A percentile compares a stretch with the other conserved stretches of the same genome.
Evolutionary conservation across 2,888 invertebrate genomes (phyloP).

Genomic region (Chromoteleia sp.): DNA sequence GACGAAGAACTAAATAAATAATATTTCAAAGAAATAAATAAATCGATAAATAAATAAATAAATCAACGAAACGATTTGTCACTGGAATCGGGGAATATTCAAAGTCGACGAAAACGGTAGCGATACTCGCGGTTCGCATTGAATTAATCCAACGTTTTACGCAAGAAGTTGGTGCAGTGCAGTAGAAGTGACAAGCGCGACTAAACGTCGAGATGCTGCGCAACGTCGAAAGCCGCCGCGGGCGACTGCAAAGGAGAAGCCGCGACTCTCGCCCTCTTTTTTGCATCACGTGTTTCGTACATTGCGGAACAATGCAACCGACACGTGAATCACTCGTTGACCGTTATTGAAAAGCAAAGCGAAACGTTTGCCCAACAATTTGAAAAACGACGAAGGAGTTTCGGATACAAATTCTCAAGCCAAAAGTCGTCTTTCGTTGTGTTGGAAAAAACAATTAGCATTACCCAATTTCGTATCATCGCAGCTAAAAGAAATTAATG

Average conservation of each 20-base stretch:
- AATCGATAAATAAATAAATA: no score
- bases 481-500: no score
- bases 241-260: constrained; percentile 69
- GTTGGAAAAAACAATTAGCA: no score
- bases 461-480: no score
- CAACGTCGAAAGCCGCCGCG: constrained; percentile 72
- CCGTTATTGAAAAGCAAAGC: constrained; percentile 37
- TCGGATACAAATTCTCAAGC: no score
- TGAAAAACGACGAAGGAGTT: not conserved
- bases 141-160: constrained; percentile 1
- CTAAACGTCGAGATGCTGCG: constrained; percentile 75
- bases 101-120: not conserved
- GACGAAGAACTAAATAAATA: no score
- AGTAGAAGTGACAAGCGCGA: constrained; percentile 72
- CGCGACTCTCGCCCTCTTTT: constrained; percentile 64
- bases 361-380: constrained; percentile 16
- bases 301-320: constrained; percentile 74
- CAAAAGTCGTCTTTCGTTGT: no score
- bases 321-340: constrained; percentile 78
- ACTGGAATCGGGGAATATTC: no score
- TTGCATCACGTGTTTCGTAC: constrained; percentile 64
- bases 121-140: not conserved
- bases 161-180: constrained; percentile 52
- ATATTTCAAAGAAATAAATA: no score
- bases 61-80: no score